Evolutionary conservation across 2,113 vertebrate species (phyloP), one percentile per base, ranked within the genome.

Genomic region (Pluvianellus socialis): DNA sequence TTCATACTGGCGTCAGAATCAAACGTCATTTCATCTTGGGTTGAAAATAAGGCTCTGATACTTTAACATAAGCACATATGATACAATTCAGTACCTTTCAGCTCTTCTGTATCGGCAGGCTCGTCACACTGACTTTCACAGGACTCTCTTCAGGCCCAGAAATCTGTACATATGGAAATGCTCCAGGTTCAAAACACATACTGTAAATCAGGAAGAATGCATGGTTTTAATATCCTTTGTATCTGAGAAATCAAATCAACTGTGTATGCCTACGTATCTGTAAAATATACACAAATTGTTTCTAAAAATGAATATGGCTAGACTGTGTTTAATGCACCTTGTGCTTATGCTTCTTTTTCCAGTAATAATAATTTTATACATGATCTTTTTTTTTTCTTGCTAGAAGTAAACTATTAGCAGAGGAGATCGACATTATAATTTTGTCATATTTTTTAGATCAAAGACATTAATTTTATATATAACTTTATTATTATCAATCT

Each of bases 31-130:
- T 73, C 16, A 50, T 50, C 24, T 18, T 42, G 32, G 26, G 10
- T 77, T 65, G 58, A 90, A 95, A 81, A 66, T 56, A 81, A 33
- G 14, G 4, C 33, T 81, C 18, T 77, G 30, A 30, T 52, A 7
- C 44, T 61, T 0, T 32, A 74, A 47, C 3, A 45, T 16, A 30
- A 6, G 26, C 23, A 6, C 0, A 0, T 71, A 23, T 55, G 30
- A 55, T 67, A 67, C 66, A 73, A n/a, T 61, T 52, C 4, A 8
- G 38, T 72, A 35, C 21, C 21, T 44, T 63, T 44, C 67, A 38
- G 6, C 4, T 70, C 2, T 66, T 70, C 68, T 18, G 12, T 22
- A 18, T 12, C 30, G 58, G 23, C 45, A 73, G 30, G 14, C n/a
- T 45, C 49, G 67, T 26, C 30, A 24, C 14, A 2, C 9, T 72